Base-by-base conservation (phyloP, 2,113 vertebrate species). In the Apeltes quadracus region DNA sequence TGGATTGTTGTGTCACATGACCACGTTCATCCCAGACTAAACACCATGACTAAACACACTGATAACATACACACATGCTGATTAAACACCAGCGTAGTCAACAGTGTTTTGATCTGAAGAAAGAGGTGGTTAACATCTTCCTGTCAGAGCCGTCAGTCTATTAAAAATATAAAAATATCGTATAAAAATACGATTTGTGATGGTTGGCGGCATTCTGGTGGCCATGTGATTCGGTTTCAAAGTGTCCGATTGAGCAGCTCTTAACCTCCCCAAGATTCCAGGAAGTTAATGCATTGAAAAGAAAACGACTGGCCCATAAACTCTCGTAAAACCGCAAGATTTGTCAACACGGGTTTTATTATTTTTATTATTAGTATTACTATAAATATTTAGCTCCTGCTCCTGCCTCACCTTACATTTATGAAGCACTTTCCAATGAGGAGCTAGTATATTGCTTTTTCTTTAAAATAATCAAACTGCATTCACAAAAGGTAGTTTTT, bases 1-100 rank as follows among this genome's bases (percentile, higher is more conserved):
- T 54, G 12, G 46, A 62, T 66, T 27, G 27, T 8, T 7, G 27
- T 73, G 23, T 58, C 51, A 64, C 38, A 50, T 62, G 32, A 72
- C 32, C 34, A 39, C 27, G 34, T 41, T 20, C 20, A 22, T 25
- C 18, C 10, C 27, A 2, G 9, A 59, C 66, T 54, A 67, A 74
- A 22, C 41, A 54, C 34, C 54, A 18, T 6, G 20, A 58, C 15
- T 64, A 70, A 65, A 61, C 61, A 61, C 32, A 59, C n/a, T 14
- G 5, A 68, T 50, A 63, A 29, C 39, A 57, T 29, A 38, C 29
- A 54, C 22, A 38, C 44, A 22, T 23, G 36, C 48, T 5, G 27
- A 65, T 69, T 63, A 61, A 51, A 54, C 66, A 16, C n/a, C 36
- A 43, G 32, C 39, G 32, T 20, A 39, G 23, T 41, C 36, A 39